These are phyloP conservation scores for Plumapathes pennacea DNA, from an alignment of 92 coral and sea anemone genomes.

Conservation along the genomic window DNA sequence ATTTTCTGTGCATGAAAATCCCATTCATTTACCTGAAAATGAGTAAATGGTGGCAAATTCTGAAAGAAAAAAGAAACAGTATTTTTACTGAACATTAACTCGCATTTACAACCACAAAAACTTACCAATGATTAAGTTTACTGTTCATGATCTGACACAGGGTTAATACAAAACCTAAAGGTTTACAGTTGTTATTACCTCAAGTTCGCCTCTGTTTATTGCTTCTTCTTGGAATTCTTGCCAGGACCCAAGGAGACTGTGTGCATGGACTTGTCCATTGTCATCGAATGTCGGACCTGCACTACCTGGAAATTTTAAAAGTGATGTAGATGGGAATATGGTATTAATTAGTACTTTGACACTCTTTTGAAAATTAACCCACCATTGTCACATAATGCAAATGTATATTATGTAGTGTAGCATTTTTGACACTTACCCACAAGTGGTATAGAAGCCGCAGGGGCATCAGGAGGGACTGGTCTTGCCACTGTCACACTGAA, in stretches of 20 bases:
- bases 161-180: not conserved
- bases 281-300: slow-evolving; percentile 77
- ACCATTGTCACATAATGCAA: too few species aligned
- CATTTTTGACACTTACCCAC: slow-evolving; percentile 37
- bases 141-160: too few species aligned
- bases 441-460: slow-evolving; percentile 58
- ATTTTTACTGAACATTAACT: not conserved
- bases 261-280: slow-evolving; percentile 71
- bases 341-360: too few species aligned
- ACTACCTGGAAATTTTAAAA: slow-evolving; percentile 48
- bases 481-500: slow-evolving; percentile 70
- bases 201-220: slow-evolving; percentile 75
- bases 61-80: slow-evolving; percentile 10
- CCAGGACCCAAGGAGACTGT: slow-evolving; percentile 84
- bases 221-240: slow-evolving; percentile 85
- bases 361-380: too few species aligned
- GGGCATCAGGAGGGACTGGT: slow-evolving; percentile 78
- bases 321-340: too few species aligned
- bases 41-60: slow-evolving; percentile 87
- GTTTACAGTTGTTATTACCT: too few species aligned
- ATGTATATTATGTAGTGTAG: too few species aligned
- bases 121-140: too few species aligned
- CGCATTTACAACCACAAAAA: too few species aligned
- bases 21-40: slow-evolving; percentile 43
- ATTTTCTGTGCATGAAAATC: not conserved